Base-by-base conservation (phyloP, 2,113 vertebrate genomes). In the Phrynocephalus versicolor region DNA sequence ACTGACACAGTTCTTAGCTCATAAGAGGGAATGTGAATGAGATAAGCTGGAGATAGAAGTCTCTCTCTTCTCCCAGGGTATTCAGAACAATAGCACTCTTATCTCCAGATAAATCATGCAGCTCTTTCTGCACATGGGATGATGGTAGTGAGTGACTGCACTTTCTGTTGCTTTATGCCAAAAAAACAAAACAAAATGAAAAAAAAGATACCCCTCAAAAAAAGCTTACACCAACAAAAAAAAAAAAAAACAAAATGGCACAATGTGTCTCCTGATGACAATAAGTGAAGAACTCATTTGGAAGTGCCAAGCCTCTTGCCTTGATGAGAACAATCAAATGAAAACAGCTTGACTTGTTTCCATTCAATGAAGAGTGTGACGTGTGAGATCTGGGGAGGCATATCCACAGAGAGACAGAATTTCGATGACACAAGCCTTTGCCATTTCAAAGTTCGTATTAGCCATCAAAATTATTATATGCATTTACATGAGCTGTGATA, bases 241-340 rank as follows among this genome's bases (percentile, higher is more conserved):
- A 7, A 51, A 72, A 65, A 33, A 18, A 16, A 21, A 19, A 37
- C 16, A 51, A 72, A 65, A 33, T 41, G 58, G 39, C 10, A 45
- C 27, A 65, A n/a, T 64, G 30, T 33, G n/a, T 41, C 72, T 75
- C 72, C 60, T 64, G 39, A 51, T 64, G 82, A 23, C 58, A 83
- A 62, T 83, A 83, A 83, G 33, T 23, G 39, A 45, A 75, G 19
- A 75, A 30, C 60, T 83, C 82, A 51, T 83, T 75, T 75, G 37
- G 58, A 75, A 79, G 14, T 64, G 39, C 58, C 37, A 83, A 62
- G 39, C 69, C 55, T 45, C 39, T 65, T 37, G 39, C 73, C 58
- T 75, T 45, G 64, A 30, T 73, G 37, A 65, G 58, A 75, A 75
- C 15, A 64, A 27, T 39, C 71, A 39, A 75, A 65, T 83, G 69